Conservation (phyloP, 2,888 invertebrate species). For the Eurytoma adleriae region DNA sequence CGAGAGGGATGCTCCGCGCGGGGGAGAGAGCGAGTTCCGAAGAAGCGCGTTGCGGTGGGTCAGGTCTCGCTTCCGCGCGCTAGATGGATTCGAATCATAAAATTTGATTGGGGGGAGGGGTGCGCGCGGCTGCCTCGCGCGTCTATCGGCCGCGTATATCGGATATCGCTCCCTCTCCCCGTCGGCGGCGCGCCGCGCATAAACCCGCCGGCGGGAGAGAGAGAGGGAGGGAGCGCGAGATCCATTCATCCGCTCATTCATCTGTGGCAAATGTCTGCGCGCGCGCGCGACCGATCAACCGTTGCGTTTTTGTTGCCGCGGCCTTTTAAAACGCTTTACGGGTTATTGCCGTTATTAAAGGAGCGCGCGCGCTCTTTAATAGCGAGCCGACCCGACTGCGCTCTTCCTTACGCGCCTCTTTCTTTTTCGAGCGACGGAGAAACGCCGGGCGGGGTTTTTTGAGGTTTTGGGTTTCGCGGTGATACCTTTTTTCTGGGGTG, state of each 20-base stretch:
- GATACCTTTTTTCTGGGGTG: too few species aligned
- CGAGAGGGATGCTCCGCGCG: too few species aligned
- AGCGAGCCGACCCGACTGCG: not conserved
- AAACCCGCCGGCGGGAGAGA: constrained; percentile 16
- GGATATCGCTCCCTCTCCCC: constrained; percentile 65
- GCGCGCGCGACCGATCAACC: constrained; percentile 28
- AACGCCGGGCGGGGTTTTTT: too few species aligned
- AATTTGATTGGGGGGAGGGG: constrained; percentile 69
- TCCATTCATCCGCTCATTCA: constrained; percentile 65
- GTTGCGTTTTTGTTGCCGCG: constrained; percentile 33
- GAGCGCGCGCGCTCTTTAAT: constrained; percentile 30
- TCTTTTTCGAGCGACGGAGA: too few species aligned
- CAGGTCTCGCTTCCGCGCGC: not conserved
- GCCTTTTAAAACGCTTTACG: constrained; percentile 44
- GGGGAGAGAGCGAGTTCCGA: too few species aligned
- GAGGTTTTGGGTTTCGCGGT: too few species aligned
- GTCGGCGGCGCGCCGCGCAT: constrained; percentile 1
- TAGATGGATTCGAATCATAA: constrained; percentile 65
- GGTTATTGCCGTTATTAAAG: constrained; percentile 52
- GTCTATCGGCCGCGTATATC: not conserved
- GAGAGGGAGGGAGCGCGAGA: constrained; percentile 51
- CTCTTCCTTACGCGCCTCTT: too few species aligned
- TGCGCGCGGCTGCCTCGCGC: not conserved
- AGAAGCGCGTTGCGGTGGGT: not conserved
- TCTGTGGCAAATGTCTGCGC: constrained; percentile 47